Evolutionary conservation across 2,888 invertebrate genomes (phyloP).

Genomic region (Antitype chi): DNA sequence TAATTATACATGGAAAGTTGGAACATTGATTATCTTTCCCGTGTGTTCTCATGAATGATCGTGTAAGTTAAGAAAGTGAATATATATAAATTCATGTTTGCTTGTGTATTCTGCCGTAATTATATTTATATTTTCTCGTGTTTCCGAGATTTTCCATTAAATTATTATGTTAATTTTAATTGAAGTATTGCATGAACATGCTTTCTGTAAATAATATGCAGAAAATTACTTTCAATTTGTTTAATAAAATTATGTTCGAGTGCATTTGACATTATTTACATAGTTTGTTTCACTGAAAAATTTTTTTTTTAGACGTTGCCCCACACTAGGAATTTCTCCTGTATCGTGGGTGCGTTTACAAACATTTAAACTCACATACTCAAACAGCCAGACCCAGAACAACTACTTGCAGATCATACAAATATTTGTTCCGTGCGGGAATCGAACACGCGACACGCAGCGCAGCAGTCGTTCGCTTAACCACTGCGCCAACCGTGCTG

Average conservation of each 20-base stretch:
- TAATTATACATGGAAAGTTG: not conserved
- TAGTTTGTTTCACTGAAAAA: not conserved
- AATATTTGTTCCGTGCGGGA: no score
- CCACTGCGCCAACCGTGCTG: no score
- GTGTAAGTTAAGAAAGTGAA: not conserved
- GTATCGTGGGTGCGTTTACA: no score
- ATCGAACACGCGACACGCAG: no score
- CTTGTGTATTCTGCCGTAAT: constrained; percentile 21
- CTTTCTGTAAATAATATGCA: not conserved
- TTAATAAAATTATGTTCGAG: constrained; percentile 10
- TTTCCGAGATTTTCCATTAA: not conserved
- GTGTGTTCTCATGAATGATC: constrained; percentile 5
- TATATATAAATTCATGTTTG: constrained; percentile 6
- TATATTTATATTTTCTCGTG: constrained; percentile 30
- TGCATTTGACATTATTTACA: constrained; percentile 2
- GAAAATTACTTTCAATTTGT: constrained; percentile 14
- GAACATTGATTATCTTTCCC: not conserved
- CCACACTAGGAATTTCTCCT: no score
- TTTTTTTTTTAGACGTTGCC: no score
- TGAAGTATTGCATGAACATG: constrained; percentile 12
- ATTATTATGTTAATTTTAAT: constrained; percentile 42
- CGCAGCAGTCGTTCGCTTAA: no score
- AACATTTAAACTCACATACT: no score
- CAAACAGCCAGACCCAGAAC: no score
- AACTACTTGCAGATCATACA: no score